Conservation (phyloP, 2,888 invertebrate species). For the Antheraea yamamai region DNA sequence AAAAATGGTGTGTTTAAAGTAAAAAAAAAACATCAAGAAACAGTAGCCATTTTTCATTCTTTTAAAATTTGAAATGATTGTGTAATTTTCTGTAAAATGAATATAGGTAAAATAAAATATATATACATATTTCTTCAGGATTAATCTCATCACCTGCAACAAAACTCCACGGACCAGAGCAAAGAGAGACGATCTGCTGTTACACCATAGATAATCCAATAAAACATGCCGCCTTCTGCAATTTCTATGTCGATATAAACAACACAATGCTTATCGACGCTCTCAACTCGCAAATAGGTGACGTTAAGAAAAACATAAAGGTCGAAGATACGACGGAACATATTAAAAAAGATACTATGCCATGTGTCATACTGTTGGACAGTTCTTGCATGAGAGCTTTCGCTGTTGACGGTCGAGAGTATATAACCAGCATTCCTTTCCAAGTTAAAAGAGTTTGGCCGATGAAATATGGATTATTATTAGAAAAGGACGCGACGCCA, state of each 20-base stretch:
- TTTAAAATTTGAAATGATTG: too few species aligned
- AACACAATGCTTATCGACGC: constrained; percentile 81
- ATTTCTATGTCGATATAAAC: constrained; percentile 75
- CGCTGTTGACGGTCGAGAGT: constrained; percentile 91
- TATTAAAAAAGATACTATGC: constrained; percentile 78
- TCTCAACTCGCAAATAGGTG: constrained; percentile 73
- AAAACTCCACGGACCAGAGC: constrained; percentile 75
- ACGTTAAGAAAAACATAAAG: constrained; percentile 74
- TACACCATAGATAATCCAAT: constrained; percentile 93
- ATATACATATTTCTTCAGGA: constrained; percentile 47
- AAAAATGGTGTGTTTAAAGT: too few species aligned
- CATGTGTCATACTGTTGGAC: constrained; percentile 88
- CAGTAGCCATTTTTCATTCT: too few species aligned
- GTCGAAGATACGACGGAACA: constrained; percentile 77
- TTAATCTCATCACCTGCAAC: constrained; percentile 77
- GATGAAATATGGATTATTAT: constrained; percentile 91
- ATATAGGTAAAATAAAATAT: too few species aligned
- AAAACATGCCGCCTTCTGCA: constrained; percentile 90
- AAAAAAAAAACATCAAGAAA: too few species aligned
- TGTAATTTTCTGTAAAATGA: too few species aligned
- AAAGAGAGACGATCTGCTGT: constrained; percentile 84
- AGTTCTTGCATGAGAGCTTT: constrained; percentile 89
- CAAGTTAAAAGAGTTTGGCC: constrained; percentile 92
- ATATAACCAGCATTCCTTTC: constrained; percentile 89
- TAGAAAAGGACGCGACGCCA: constrained; percentile 86